Evolutionary conservation across 2,113 vertebrate species (phyloP).

Genomic region (Bubo blakistoni): DNA sequence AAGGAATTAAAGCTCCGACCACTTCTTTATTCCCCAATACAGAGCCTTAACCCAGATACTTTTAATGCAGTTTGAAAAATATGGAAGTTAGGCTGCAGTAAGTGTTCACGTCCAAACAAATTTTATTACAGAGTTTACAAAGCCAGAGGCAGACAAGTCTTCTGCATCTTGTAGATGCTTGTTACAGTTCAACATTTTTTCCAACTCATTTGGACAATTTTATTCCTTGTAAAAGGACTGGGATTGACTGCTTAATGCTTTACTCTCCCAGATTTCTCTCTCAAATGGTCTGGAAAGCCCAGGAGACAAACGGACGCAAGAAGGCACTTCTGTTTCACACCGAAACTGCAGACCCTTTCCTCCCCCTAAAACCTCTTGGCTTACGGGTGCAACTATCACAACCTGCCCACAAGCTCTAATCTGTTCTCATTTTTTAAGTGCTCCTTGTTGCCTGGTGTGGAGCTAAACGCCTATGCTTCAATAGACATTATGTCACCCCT

Average conservation of each 20-base stretch:
- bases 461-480: conserved; percentile 58
- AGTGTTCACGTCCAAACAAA: conserved; percentile 3
- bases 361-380: background rate
- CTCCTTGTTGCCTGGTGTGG: conserved; percentile 57
- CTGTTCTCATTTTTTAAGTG: conserved; percentile 66
- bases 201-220: conserved; percentile 4
- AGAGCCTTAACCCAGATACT: background rate
- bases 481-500: conserved; percentile 79
- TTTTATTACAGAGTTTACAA: background rate
- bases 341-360: background rate
- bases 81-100: background rate
- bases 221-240: background rate
- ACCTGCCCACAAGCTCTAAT: conserved; percentile 52
- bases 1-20: background rate
- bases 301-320: background rate
- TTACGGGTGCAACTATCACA: background rate
- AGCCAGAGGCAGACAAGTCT: background rate
- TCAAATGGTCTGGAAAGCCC: conserved; percentile 2
- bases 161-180: background rate
- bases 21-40: background rate
- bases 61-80: background rate
- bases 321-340: background rate
- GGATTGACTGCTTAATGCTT: background rate
- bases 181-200: conserved; percentile 15
- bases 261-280: background rate